Evolutionary conservation across 2,113 vertebrate species (phyloP).

Genomic region (Pollimyrus isidori): DNA sequence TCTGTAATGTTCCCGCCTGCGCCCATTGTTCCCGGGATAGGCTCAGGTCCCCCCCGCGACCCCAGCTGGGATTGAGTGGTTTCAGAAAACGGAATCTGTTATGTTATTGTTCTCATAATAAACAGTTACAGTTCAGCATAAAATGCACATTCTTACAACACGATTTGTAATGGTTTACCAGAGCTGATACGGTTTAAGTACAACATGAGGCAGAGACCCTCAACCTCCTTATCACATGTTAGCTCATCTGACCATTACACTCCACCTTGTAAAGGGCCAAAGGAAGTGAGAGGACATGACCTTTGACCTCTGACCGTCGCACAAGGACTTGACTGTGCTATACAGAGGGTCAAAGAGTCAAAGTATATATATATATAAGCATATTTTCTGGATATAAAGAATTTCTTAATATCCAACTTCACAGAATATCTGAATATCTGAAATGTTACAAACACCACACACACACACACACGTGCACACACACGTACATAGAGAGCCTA

Average conservation of each 20-base stretch:
- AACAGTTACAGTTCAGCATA: not conserved
- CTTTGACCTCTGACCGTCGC: not conserved
- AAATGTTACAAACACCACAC: not conserved
- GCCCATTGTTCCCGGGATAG: too few species aligned
- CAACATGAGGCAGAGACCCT: not conserved
- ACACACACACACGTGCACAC: not conserved
- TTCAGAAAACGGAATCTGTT: too few species aligned
- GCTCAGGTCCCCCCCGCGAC: too few species aligned
- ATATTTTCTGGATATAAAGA: not conserved
- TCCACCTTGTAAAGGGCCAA: not conserved
- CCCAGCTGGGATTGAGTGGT: too few species aligned
- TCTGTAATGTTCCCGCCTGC: not conserved
- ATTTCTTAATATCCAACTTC: not conserved
- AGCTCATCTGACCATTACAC: not conserved
- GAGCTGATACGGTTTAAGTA: not conserved
- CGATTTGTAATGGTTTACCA: not conserved
- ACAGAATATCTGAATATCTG: not conserved
- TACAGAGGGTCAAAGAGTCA: not conserved
- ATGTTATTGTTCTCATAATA: not conserved
- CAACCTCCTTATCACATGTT: not conserved
- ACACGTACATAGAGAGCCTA: not conserved
- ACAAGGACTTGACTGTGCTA: not conserved
- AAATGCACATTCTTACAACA: not conserved
- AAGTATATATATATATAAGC: not conserved
- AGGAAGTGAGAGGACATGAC: not conserved